These are phyloP conservation scores for Leptura quadrifasciata DNA, from an alignment of 2,888 invertebrate genomes.

Conservation along the genomic window DNA sequence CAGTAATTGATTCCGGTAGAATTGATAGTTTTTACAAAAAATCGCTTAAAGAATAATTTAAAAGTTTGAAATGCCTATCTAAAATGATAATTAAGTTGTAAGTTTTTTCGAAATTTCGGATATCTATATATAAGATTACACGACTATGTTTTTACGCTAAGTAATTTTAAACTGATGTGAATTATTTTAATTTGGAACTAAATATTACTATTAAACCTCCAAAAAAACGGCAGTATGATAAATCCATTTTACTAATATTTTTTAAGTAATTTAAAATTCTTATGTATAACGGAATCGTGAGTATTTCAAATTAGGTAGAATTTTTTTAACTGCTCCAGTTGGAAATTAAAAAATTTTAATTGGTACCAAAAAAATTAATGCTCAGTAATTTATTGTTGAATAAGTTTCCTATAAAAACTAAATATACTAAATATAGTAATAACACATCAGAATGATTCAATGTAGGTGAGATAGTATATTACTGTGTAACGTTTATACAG, in stretches of 20 bases:
- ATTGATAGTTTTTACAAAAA: not conserved
- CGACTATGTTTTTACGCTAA: not conserved
- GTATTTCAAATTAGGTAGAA: not conserved
- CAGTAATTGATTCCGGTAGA: not conserved
- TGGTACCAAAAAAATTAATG: not conserved
- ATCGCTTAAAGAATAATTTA: not conserved
- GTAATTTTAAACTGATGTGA: constrained; percentile 4
- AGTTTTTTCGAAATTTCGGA: constrained; percentile 7
- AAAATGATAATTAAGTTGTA: not conserved
- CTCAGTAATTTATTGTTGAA: constrained; percentile 12
- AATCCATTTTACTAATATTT: constrained; percentile 1
- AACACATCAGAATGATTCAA: not conserved
- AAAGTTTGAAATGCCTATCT: not conserved
- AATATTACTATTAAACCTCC: not conserved
- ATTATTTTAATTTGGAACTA: constrained; percentile 7
- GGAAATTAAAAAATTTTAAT: constrained; percentile 4
- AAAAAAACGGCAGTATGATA: not conserved
- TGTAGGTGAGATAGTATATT: not conserved
- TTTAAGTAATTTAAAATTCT: not conserved
- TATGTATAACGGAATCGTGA: constrained; percentile 1
- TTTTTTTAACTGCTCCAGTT: not conserved
- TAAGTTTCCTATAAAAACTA: constrained; percentile 14
- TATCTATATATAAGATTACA: not conserved
- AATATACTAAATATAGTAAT: constrained; percentile 2
- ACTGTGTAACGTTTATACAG: not conserved